Percentiles rank a stretch among this genome's conserved stretches.
These are phyloP conservation scores for Vombatus ursinus DNA, from an alignment of 2,113 vertebrate species.

Conservation along the genomic window DNA sequence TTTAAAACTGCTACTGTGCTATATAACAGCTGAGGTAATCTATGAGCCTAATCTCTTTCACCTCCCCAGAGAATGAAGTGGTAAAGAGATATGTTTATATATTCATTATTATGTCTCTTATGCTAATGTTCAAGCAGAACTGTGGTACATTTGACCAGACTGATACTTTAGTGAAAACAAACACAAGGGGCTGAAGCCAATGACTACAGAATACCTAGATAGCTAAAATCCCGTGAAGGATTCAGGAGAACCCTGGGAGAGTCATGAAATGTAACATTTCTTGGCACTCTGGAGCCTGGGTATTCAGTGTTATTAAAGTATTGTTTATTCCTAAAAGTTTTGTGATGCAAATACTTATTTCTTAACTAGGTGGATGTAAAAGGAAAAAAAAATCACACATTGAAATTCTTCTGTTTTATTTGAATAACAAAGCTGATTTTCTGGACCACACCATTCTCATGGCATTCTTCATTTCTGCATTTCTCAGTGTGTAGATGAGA, in stretches of 20 bases:
- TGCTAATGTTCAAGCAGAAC: not conserved
- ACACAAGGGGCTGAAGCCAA: not conserved
- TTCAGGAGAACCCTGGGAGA: not conserved
- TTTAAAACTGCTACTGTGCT: not conserved
- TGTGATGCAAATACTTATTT: not conserved
- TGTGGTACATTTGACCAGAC: not conserved
- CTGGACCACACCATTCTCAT: not conserved
- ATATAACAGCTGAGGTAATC: not conserved
- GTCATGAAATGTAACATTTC: not conserved
- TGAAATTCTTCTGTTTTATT: not conserved
- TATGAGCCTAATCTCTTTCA: rapidly evolving
- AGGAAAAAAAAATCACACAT: not conserved
- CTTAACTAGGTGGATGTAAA: not conserved
- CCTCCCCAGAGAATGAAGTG: not conserved
- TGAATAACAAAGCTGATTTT: not conserved
- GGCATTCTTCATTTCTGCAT: constrained; percentile 45
- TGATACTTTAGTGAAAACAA: not conserved
- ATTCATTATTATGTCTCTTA: not conserved
- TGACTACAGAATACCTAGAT: too few species aligned
- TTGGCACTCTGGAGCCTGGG: not conserved
- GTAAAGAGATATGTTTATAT: not conserved
- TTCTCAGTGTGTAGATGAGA: constrained; percentile 66
- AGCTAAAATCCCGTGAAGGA: too few species aligned
- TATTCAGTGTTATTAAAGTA: not conserved
- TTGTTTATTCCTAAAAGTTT: not conserved